phyloP scores from a whole-genome alignment of 2,888 invertebrate genomes.

The Andrena fulva region DNA sequence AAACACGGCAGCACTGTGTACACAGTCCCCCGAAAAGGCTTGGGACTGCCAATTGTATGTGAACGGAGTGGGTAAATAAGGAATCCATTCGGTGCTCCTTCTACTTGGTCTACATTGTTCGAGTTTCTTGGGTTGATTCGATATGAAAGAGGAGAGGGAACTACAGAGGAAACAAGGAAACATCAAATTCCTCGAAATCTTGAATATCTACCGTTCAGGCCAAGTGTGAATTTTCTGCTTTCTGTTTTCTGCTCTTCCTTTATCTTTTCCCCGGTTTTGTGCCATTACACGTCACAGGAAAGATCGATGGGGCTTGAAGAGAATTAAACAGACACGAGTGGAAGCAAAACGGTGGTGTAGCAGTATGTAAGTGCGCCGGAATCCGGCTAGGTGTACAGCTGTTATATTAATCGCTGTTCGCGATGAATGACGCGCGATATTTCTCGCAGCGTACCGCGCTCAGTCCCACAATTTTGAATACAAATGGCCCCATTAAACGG shows the following conservation, averaged over 20 bases:
- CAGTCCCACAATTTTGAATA: slow-evolving; percentile 54
- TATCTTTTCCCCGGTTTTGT: background rate
- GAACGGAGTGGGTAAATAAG: slow-evolving; percentile 22
- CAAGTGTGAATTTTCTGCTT: no score
- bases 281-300: background rate
- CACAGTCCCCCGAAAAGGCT: background rate
- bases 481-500: slow-evolving; percentile 53
- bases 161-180: no score
- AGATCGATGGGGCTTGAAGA: background rate
- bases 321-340: background rate
- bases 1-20: slow-evolving; percentile 4
- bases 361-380: slow-evolving; percentile 29
- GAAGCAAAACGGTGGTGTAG: slow-evolving; percentile 22
- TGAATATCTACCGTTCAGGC: no score
- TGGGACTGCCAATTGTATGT: slow-evolving; percentile 24
- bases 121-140: background rate
- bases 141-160: no score
- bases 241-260: background rate
- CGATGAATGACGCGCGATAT: slow-evolving; percentile 53
- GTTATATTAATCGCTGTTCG: slow-evolving; percentile 42
- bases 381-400: slow-evolving; percentile 18
- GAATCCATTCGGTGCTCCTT: background rate
- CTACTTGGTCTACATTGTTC: background rate
- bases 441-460: slow-evolving; percentile 25
- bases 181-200: no score